These are phyloP conservation scores for Mystacornis crossleyi DNA, from an alignment of 2,113 vertebrate species.

Conservation along the genomic window DNA sequence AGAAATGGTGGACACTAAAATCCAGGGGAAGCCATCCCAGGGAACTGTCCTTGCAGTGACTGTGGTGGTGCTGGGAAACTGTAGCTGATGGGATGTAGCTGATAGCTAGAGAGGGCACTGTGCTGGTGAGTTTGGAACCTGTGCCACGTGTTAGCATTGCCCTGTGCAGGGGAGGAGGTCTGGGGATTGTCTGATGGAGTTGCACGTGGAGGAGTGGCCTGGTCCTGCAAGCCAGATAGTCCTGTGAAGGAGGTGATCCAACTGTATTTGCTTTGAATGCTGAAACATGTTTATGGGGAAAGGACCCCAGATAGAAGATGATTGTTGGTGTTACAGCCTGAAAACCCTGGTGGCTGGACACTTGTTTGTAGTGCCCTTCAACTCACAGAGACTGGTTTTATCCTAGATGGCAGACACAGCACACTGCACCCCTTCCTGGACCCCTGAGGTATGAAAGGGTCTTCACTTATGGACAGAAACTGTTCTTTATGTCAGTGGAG, in stretches of 20 bases:
- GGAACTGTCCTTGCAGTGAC: background rate
- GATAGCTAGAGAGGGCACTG: background rate
- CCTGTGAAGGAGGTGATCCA: background rate
- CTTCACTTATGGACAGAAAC: background rate
- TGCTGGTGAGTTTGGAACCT: background rate
- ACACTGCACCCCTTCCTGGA: background rate
- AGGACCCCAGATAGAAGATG: background rate
- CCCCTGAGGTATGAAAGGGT: background rate
- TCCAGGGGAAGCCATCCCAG: background rate
- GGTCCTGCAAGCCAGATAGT: background rate
- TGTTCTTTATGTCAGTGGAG: background rate
- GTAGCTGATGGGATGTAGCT: background rate
- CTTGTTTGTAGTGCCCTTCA: background rate
- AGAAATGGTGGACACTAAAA: background rate
- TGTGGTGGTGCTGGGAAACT: background rate
- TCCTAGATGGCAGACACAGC: background rate
- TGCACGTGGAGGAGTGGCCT: background rate
- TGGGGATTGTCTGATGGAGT: background rate
- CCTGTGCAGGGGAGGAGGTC: background rate
- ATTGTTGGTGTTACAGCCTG: background rate
- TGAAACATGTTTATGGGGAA: background rate
- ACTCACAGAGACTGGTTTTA: background rate
- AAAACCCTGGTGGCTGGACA: background rate
- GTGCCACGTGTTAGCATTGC: background rate
- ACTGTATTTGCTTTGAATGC: background rate